phyloP scores from a whole-genome alignment of 1,140 invertebrate genomes.

The Drosophila seguyi region DNA sequence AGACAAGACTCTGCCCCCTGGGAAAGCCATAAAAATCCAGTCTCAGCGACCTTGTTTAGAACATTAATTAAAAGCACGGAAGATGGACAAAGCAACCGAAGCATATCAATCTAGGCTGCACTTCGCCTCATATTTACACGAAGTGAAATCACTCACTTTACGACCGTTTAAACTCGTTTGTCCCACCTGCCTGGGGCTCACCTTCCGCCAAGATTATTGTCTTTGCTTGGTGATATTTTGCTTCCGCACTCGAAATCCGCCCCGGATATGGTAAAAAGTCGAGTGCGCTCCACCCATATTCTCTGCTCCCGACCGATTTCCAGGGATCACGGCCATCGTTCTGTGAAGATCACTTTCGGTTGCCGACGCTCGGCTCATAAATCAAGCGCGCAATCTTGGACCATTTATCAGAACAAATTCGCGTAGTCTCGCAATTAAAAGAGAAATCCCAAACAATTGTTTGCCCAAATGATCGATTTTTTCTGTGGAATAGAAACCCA shows the following conservation, averaged over 20 bases:
- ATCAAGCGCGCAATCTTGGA: slow-evolving; percentile 44
- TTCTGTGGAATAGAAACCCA: slow-evolving; percentile 41
- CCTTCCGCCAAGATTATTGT: slow-evolving; percentile 70
- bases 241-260: slow-evolving; percentile 44
- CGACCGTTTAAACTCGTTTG: slow-evolving; percentile 64
- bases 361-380: no score
- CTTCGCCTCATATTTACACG: slow-evolving; percentile 26
- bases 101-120: slow-evolving; percentile 46
- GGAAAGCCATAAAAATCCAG: slow-evolving; percentile 30
- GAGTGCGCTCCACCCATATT: slow-evolving; percentile 16
- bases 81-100: slow-evolving; percentile 40
- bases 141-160: slow-evolving; percentile 53
- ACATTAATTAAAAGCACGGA: slow-evolving; percentile 47
- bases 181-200: slow-evolving; percentile 62
- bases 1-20: slow-evolving; percentile 3
- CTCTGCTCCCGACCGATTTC: slow-evolving; percentile 39
- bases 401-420: slow-evolving; percentile 48
- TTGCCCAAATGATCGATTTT: slow-evolving; percentile 33
- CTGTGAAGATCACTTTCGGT: slow-evolving; percentile 14
- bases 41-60: slow-evolving; percentile 36
- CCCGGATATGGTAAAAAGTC: slow-evolving; percentile 11
- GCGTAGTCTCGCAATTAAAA: slow-evolving; percentile 16
- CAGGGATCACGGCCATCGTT: slow-evolving; percentile 58
- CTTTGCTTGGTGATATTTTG: slow-evolving; percentile 63
- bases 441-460: slow-evolving; percentile 34